Percentiles rank a stretch among this genome's conserved stretches.
Conservation (phyloP, 2,113 vertebrate species). For the Nesospiza acunhae region DNA sequence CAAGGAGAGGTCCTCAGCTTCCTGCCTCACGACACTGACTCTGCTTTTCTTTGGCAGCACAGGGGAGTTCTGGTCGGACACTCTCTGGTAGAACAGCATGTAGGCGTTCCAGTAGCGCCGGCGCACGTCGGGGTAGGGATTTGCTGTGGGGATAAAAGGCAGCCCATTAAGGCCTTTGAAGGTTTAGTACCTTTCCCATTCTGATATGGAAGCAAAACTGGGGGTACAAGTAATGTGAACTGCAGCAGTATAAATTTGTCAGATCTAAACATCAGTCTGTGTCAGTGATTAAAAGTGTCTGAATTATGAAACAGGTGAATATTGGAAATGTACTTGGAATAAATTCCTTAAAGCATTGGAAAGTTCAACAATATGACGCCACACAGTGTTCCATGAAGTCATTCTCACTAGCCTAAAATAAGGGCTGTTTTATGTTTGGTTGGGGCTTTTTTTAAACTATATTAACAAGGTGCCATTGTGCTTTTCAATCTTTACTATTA, state of each 20-base stretch:
- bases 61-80: constrained; percentile 94
- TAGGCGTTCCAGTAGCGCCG: constrained; percentile 98
- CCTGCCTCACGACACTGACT: constrained; percentile 95
- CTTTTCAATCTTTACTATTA: background rate
- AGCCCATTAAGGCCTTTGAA: background rate
- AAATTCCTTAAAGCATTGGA: background rate
- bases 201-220: background rate
- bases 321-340: background rate
- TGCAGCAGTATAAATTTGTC: background rate
- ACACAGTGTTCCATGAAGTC: background rate
- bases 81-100: constrained; percentile 98
- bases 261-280: background rate
- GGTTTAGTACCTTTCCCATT: background rate
- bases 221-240: background rate
- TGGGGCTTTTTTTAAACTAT: background rate
- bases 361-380: background rate
- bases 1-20: constrained; percentile 94
- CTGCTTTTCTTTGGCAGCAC: constrained; percentile 96
- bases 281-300: background rate
- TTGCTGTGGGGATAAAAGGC: constrained; percentile 76
- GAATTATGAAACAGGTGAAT: background rate
- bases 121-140: constrained; percentile 94
- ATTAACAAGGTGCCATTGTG: background rate
- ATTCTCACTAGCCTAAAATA: background rate
- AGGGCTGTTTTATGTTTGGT: background rate